These are phyloP conservation scores for Tetropium fuscum DNA, from an alignment of 2,888 invertebrate genomes.

Conservation along the genomic window DNA sequence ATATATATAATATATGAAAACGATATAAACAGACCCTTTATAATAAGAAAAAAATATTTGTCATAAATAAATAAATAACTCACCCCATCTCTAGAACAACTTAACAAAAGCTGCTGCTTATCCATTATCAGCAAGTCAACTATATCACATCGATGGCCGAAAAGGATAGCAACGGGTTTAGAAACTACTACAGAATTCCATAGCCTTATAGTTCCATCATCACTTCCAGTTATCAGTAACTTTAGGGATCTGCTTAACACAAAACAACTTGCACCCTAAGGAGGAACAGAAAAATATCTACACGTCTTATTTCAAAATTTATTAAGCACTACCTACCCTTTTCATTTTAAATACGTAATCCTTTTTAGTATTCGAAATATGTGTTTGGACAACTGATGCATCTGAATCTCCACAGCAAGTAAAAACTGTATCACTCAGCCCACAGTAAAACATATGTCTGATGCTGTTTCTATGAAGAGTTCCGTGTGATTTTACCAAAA, in stretches of 20 bases:
- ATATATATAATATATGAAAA: conserved; percentile 2
- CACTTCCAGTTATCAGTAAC: conserved; percentile 70
- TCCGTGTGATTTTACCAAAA: conserved; percentile 64
- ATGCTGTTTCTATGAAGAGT: conserved; percentile 68
- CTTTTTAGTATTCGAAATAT: conserved; percentile 67
- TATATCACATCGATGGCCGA: conserved; percentile 63
- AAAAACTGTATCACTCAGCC: conserved; percentile 66
- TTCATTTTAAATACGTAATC: conserved; percentile 70
- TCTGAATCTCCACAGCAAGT: conserved; percentile 71
- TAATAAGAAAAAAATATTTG: too few relatives aligned
- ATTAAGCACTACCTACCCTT: conserved; percentile 59
- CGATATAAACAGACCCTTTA: too few relatives aligned
- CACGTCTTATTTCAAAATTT: background rate
- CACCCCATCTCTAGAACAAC: conserved; percentile 71
- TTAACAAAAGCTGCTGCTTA: conserved; percentile 67
- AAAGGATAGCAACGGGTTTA: conserved; percentile 61
- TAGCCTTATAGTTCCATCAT: conserved; percentile 69
- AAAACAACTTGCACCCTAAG: conserved; percentile 72
- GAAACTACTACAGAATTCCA: conserved; percentile 69
- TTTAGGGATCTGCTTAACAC: conserved; percentile 67
- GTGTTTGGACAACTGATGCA: conserved; percentile 67
- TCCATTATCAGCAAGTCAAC: conserved; percentile 70
- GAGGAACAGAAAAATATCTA: conserved; percentile 27
- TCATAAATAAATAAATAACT: conserved; percentile 35
- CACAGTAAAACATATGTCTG: conserved; percentile 66